Evolutionary conservation across 2,797 vertebrate species (phyloP).

Genomic region (Chelidonichthys spinosus): DNA sequence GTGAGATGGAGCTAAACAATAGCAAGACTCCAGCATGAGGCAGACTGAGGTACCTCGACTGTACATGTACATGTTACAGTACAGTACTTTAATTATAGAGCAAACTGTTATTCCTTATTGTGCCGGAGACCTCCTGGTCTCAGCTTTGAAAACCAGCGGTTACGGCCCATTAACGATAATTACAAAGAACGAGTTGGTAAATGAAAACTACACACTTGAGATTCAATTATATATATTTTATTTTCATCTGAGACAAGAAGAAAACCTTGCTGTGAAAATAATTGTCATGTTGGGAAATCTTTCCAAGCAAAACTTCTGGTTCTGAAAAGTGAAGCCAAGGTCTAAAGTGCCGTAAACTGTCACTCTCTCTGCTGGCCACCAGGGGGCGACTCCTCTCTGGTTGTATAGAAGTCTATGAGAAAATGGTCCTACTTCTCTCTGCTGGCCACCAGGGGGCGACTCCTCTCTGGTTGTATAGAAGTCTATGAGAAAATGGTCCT

Average conservation of each 20-base stretch:
- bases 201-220: not conserved
- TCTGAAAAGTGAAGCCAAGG: no score
- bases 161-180: slow-evolving; percentile 14
- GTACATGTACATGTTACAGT: slow-evolving; percentile 8
- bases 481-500: no score
- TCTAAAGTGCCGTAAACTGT: no score
- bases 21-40: not conserved
- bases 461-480: no score
- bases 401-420: no score
- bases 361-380: no score
- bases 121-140: slow-evolving; percentile 11
- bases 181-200: slow-evolving; percentile 1
- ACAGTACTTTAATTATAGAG: slow-evolving; percentile 20
- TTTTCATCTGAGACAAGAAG: not conserved
- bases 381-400: no score
- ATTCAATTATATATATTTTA: not conserved
- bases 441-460: no score
- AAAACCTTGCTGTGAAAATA: not conserved
- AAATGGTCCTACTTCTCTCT: no score
- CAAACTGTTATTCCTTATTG: slow-evolving; percentile 14
- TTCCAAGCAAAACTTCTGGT: no score
- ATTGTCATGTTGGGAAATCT: not conserved
- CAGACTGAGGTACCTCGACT: slow-evolving; percentile 6
- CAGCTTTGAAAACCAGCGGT: slow-evolving; percentile 18
- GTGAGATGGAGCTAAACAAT: slow-evolving; percentile 2